Evolutionary conservation across 2,888 invertebrate genomes (phyloP).

Genomic region (Bugula neritina): DNA sequence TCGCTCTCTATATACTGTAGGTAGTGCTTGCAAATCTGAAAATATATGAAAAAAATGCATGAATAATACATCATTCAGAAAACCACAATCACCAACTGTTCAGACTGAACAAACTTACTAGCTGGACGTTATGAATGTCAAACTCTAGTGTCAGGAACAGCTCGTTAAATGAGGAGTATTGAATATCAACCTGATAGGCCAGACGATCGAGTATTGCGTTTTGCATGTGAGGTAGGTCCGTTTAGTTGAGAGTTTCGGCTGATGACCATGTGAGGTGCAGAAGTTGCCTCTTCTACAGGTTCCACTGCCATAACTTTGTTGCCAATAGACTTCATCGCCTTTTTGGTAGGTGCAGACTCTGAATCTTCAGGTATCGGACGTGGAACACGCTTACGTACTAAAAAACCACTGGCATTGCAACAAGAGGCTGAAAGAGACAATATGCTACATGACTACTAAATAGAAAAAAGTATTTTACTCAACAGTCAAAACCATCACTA

Average conservation of each 20-base stretch:
- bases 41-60: no score
- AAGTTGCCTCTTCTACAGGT: neutral
- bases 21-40: slow-evolving; percentile 17
- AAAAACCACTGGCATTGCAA: no score
- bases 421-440: no score
- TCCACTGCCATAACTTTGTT: neutral
- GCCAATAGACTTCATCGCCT: neutral
- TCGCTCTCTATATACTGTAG: slow-evolving; percentile 24
- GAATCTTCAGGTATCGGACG: neutral
- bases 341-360: neutral
- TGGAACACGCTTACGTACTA: neutral
- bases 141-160: no score
- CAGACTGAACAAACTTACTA: no score
- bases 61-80: no score
- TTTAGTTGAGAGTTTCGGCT: neutral
- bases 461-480: no score
- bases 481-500: no score
- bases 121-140: no score
- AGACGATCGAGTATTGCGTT: slow-evolving; percentile 21
- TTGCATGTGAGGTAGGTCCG: slow-evolving; percentile 26
- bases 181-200: slow-evolving; percentile 11
- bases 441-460: no score
- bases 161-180: no score
- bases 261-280: neutral
- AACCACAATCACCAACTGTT: no score